A percentile compares a stretch with the other conserved stretches of the same genome.
phyloP scores from a whole-genome alignment of 1,140 invertebrate genomes.

The Drosophila lacteicornis region DNA sequence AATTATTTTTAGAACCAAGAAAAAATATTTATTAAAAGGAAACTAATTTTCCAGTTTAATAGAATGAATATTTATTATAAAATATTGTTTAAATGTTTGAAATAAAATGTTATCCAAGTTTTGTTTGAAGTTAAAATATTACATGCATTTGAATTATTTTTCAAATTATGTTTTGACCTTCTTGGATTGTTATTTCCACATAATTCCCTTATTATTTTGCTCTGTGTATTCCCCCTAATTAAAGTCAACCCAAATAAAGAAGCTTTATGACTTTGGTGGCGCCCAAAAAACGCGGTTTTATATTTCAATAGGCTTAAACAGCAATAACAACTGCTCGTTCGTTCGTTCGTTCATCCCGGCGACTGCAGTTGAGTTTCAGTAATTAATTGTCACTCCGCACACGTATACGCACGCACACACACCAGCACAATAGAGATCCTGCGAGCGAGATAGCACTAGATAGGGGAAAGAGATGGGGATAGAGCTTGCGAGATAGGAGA shows the following conservation, averaged over 20 bases:
- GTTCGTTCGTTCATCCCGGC: constrained; percentile 17
- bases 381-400: constrained; percentile 66
- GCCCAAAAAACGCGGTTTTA: constrained; percentile 64
- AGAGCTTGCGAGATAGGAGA: background rate
- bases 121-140: too few species aligned
- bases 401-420: constrained; percentile 17
- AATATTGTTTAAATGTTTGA: too few species aligned
- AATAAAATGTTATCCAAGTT: too few species aligned
- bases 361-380: constrained; percentile 46
- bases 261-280: constrained; percentile 73
- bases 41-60: background rate
- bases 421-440: constrained; percentile 2
- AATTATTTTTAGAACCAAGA: background rate
- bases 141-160: too few species aligned
- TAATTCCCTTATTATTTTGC: background rate
- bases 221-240: constrained; percentile 52
- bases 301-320: constrained; percentile 62
- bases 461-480: background rate
- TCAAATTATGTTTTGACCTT: too few species aligned
- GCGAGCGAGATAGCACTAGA: constrained; percentile 1
- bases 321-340: background rate
- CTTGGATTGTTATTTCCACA: too few species aligned
- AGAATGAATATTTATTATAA: too few species aligned
- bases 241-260: constrained; percentile 50
- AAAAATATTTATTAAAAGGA: background rate